Conservation (phyloP, 2,113 vertebrate genomes). For the Leiothrix lutea region DNA sequence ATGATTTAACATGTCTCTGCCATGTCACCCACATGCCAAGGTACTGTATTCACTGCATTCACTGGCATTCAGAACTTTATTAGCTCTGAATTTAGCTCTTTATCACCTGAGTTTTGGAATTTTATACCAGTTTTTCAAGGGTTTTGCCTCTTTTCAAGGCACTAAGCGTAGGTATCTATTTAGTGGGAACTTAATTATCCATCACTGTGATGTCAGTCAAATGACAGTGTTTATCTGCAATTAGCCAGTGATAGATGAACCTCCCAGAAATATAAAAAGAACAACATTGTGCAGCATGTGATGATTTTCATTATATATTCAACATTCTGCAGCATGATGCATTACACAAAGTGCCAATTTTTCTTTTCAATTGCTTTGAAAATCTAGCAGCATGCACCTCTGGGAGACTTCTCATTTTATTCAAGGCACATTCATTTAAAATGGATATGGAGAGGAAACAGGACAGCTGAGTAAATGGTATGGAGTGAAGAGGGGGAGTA, state of each 20-base stretch:
- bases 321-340: conserved; percentile 5
- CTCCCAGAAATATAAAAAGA: conserved; percentile 44
- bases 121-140: neutral
- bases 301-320: conserved; percentile 33
- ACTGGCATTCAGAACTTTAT: neutral
- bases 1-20: neutral
- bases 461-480: conserved; percentile 25
- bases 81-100: neutral
- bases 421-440: conserved; percentile 45
- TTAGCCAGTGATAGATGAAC: conserved; percentile 47
- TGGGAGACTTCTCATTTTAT: conserved; percentile 42
- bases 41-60: neutral
- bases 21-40: neutral
- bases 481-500: neutral
- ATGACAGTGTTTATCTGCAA: conserved; percentile 66
- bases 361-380: conserved; percentile 55
- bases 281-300: neutral
- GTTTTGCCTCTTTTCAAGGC: conserved; percentile 34
- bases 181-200: conserved; percentile 53
- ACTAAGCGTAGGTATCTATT: conserved; percentile 11
- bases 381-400: conserved; percentile 39
- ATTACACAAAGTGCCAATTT: conserved; percentile 39
- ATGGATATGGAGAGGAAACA: neutral
- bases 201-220: conserved; percentile 47
- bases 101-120: neutral